Conservation (phyloP, 2,113 vertebrate genomes). For the Neotragus moschatus region DNA sequence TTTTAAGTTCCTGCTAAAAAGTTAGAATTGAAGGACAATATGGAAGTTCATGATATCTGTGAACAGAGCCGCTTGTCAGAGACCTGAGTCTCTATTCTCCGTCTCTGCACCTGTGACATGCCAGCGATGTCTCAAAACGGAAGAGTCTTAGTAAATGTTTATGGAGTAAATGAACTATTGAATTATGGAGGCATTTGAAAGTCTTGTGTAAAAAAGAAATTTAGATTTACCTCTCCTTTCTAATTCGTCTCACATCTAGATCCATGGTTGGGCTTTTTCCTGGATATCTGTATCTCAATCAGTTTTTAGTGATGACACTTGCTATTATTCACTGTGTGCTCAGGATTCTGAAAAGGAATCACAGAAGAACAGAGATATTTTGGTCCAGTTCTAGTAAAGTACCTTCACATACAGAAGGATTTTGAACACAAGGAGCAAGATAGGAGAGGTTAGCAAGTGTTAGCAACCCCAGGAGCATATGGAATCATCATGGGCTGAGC, state of each 20-base stretch:
- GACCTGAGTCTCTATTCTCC: neutral
- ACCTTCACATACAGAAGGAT: neutral
- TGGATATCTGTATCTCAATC: neutral
- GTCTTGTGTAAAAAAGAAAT: neutral
- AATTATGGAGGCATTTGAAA: neutral
- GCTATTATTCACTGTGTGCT: neutral
- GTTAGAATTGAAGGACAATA: neutral
- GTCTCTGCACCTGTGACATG: neutral
- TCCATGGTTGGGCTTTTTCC: neutral
- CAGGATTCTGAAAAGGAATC: neutral
- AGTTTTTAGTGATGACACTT: neutral
- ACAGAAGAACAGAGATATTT: neutral
- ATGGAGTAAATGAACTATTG: neutral
- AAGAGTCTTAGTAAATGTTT: slow-evolving; percentile 3
- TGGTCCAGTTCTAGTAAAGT: neutral
- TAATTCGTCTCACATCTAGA: neutral
- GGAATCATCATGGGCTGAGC: neutral
- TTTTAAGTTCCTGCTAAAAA: neutral
- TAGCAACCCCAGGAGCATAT: neutral
- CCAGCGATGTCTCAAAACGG: neutral
- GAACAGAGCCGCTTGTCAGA: neutral
- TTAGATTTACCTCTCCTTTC: neutral
- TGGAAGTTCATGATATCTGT: neutral
- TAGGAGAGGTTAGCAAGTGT: neutral
- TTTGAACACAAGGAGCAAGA: neutral